Evolutionary conservation across 2,113 vertebrate genomes (phyloP), one percentile per base, ranked within the genome.

Genomic region (Saguinus midas): DNA sequence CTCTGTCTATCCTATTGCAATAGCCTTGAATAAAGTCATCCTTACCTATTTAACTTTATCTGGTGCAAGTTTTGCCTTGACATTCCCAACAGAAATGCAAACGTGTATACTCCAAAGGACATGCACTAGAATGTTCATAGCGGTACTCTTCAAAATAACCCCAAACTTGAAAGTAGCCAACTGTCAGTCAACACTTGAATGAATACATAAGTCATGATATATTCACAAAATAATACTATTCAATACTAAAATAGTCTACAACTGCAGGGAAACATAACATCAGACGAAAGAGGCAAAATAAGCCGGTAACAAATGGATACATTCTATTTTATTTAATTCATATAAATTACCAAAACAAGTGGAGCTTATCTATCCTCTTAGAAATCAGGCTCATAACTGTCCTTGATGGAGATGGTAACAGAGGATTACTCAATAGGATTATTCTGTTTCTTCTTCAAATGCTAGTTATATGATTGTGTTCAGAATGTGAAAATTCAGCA

Each of bases 401-500:
- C 48, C 16, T 85, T 91, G 20, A 5, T 68, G 17, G 20, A 35
- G 6, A 23, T 2, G 68, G 48, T 50, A 58, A 61, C 8, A 78
- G 68, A 32, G 12, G 13, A 14, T 61, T 68, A 84, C 35, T 85
- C 21, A 66, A 72, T 55, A 90, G 50, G 13, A n/a, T n/a, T n/a
- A n/a, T n/a, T n/a, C n/a, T 78, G 20, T n/a, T 48, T 85, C 35
- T 78, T 70, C 25, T 76, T 85, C 55, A 66, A 76, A 23, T n/a
- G 50, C 43, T 66, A 10, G n/a, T 64, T 78, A 90, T 9, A 45
- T 37, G 32, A 12, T 0, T 79, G 0, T 76, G 48, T 91, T 94
- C 64, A 91, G 66, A 61, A 61, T 64, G n/a, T 45, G 21, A 94
- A 91, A 92, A 91, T 81, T 85, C 35, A 73, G 66, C 78, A 82